Percentiles rank a stretch among this genome's conserved stretches.
These are phyloP conservation scores for Coturnix japonica DNA, from an alignment of 2,113 vertebrate species.

Conservation along the genomic window DNA sequence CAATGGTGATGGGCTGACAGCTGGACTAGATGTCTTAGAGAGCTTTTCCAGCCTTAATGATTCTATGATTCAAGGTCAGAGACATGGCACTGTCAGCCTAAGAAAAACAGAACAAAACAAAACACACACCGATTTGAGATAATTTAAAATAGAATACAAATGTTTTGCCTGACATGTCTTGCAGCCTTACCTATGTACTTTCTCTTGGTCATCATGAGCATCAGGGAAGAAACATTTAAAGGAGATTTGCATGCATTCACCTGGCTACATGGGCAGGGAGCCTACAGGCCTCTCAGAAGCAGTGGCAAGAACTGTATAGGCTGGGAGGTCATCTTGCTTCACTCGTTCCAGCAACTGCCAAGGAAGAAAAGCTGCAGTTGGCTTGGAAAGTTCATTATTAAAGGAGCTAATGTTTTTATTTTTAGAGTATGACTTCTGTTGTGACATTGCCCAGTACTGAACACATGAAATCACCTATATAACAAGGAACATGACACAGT, in stretches of 20 bases:
- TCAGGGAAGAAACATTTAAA: not conserved
- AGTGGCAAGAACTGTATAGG: not conserved
- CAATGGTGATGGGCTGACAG: too few species aligned
- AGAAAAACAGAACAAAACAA: not conserved
- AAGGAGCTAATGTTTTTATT: constrained; percentile 1
- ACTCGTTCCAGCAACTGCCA: not conserved
- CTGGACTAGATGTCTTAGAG: too few species aligned
- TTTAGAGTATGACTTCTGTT: constrained; percentile 20
- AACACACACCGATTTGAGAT: not conserved
- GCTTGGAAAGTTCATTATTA: not conserved
- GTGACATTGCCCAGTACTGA: not conserved
- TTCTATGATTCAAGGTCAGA: not conserved
- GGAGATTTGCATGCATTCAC: not conserved
- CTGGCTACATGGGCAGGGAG: not conserved
- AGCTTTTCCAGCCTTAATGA: too few species aligned
- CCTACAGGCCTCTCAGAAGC: not conserved
- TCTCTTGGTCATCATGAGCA: not conserved
- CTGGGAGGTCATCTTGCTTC: constrained; percentile 2
- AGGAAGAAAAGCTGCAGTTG: constrained; percentile 32
- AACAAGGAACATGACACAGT: not conserved
- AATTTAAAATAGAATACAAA: not conserved
- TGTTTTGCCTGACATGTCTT: not conserved
- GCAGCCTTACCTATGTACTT: not conserved
- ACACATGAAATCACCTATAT: not conserved
- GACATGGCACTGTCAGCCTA: not conserved